These are phyloP conservation scores for Perithous albicinctus DNA, from an alignment of 2,888 invertebrate genomes.

Conservation along the genomic window DNA sequence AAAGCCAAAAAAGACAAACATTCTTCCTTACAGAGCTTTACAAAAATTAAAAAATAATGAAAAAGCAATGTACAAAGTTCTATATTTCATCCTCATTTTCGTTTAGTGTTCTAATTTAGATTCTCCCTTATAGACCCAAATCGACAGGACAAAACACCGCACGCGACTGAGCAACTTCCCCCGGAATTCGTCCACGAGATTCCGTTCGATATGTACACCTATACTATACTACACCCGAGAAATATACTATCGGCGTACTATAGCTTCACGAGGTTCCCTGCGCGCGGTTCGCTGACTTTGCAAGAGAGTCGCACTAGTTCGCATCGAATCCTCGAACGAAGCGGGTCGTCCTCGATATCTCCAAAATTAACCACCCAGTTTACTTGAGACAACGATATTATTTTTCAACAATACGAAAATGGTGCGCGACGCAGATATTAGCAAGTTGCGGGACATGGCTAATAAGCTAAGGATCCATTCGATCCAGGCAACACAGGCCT, in stretches of 20 bases:
- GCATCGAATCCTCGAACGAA: conserved; percentile 72
- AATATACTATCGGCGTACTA: conserved; percentile 20
- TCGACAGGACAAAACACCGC: not conserved
- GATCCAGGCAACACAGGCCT: conserved; percentile 88
- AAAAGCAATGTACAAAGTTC: no score
- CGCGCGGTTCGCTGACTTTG: conserved; percentile 40
- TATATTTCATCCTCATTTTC: not conserved
- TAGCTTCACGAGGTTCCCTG: conserved; percentile 35
- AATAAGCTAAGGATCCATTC: conserved; percentile 88
- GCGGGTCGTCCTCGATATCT: conserved; percentile 36
- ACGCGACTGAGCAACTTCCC: conserved; percentile 49
- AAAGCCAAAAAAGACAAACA: no score
- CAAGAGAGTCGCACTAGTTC: conserved; percentile 71
- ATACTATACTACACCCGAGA: not conserved
- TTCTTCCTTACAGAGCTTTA: no score
- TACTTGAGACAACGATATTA: conserved; percentile 18
- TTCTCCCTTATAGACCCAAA: not conserved
- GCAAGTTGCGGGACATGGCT: conserved; percentile 87
- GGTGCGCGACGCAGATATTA: conserved; percentile 77
- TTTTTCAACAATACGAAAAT: conserved; percentile 66
- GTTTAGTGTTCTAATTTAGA: not conserved
- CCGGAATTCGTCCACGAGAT: conserved; percentile 36
- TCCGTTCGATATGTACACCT: conserved; percentile 54
- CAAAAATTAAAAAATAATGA: no score
- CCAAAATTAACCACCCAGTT: not conserved